Base-by-base conservation (phyloP, 2,888 invertebrate species). In the Thalpophila matura region DNA sequence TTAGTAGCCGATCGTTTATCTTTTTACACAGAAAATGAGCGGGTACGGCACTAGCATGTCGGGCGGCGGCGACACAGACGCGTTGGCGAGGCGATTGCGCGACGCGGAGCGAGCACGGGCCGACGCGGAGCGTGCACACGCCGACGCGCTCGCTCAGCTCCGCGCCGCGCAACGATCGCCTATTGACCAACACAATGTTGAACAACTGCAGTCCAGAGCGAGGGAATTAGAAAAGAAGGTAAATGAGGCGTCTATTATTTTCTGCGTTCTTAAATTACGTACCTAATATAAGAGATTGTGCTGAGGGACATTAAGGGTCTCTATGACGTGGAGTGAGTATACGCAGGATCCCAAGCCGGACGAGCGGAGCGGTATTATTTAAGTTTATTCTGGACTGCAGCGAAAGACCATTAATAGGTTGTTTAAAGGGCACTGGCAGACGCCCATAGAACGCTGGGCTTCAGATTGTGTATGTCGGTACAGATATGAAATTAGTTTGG, bases 211-310 rank as follows among this genome's bases (percentile, higher is more conserved):
- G 91, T 98, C 98, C 46, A 96, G 98, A 82, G 98, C 98, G 53
- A 96, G 98, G 75, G 99, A 99, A 91, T 95, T 99, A 76, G 98
- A 99, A 92, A 98, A 98, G 91, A 99, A 99, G 96, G 98, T 98
- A 82, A 45, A 1, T 26, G 14, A 10, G 10, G 24, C 24, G 5
- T 24, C 24, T 24, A 24, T 24, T 5, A 5, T 24, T 24, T 24
- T 24, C 24, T 5, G 24, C 5, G 24, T 24, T 24, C 24, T 24
- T 24, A 24, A 5, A 5, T 24, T n/a, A n/a, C n/a, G n/a, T n/a
- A n/a, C n/a, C n/a, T n/a, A n/a, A n/a, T n/a, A n/a, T n/a, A n/a
- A n/a, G n/a, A n/a, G n/a, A n/a, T n/a, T n/a, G n/a, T n/a, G n/a
- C n/a, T n/a, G n/a, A n/a, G n/a, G n/a, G n/a, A n/a, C n/a, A n/a